phyloP scores from a whole-genome alignment of 2,797 vertebrate genomes.

The Chiroxiphia lanceolata region DNA sequence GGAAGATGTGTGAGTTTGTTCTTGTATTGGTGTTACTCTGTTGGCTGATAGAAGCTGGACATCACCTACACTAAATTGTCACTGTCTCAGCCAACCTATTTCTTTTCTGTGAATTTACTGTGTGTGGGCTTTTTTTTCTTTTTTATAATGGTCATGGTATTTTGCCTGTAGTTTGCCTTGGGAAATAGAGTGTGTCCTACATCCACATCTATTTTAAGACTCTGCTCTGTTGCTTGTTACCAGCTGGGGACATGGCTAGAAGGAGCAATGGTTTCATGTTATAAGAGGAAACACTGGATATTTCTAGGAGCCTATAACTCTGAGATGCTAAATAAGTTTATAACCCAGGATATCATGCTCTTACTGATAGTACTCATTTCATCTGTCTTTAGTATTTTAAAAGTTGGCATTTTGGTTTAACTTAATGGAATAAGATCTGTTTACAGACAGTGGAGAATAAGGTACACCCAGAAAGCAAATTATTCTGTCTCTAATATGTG shows the following conservation, averaged over 20 bases:
- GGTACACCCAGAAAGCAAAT: background rate
- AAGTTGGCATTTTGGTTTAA: background rate
- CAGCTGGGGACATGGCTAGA: constrained; percentile 17
- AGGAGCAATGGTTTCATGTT: background rate
- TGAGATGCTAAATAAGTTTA: background rate
- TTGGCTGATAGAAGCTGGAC: background rate
- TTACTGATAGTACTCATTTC: background rate
- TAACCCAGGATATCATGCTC: background rate
- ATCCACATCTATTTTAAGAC: constrained; percentile 49
- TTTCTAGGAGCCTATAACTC: background rate
- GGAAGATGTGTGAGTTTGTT: background rate
- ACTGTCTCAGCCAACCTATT: background rate
- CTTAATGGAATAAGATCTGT: background rate
- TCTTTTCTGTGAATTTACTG: background rate
- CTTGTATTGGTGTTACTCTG: fast-evolving
- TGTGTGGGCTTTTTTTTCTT: background rate
- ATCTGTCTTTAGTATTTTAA: background rate
- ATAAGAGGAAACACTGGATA: background rate
- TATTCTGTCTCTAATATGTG: background rate
- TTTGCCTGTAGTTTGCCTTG: constrained; percentile 37
- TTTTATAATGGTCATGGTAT: background rate
- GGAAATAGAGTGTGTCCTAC: constrained; percentile 63
- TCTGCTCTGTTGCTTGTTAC: background rate
- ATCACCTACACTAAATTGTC: background rate
- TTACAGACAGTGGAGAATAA: background rate